Conservation (phyloP, 2,113 vertebrate species). For the Eptesicus fuscus region DNA sequence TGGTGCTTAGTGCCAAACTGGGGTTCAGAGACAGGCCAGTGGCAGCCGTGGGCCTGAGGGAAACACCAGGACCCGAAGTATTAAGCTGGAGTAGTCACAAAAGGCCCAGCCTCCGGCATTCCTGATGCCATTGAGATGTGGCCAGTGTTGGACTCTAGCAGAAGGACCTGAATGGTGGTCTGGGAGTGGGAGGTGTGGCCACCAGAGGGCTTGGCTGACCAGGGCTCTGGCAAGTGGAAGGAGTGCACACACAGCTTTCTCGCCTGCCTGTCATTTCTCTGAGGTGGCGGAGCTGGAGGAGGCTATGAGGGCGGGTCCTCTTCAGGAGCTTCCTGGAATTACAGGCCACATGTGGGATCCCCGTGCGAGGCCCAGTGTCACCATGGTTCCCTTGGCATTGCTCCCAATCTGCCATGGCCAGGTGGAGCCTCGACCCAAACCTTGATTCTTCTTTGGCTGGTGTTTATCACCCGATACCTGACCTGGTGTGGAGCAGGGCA, state of each 20-base stretch:
- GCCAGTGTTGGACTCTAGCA: neutral
- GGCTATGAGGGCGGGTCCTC: neutral
- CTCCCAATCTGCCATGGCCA: neutral
- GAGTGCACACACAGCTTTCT: neutral
- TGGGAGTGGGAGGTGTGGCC: neutral
- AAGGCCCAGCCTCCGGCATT: neutral
- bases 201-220: neutral
- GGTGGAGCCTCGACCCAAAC: neutral
- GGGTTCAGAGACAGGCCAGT: neutral
- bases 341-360: neutral
- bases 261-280: neutral
- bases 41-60: neutral
- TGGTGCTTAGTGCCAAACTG: neutral
- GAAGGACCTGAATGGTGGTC: neutral
- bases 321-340: neutral
- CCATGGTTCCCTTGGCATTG: neutral
- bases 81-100: neutral
- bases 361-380: neutral
- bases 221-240: neutral
- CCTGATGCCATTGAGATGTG: neutral
- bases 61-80: neutral
- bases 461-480: neutral
- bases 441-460: neutral
- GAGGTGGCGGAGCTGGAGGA: neutral
- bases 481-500: neutral